Base-by-base conservation (phyloP, 2,113 vertebrate species). In the Cololabis saira region DNA sequence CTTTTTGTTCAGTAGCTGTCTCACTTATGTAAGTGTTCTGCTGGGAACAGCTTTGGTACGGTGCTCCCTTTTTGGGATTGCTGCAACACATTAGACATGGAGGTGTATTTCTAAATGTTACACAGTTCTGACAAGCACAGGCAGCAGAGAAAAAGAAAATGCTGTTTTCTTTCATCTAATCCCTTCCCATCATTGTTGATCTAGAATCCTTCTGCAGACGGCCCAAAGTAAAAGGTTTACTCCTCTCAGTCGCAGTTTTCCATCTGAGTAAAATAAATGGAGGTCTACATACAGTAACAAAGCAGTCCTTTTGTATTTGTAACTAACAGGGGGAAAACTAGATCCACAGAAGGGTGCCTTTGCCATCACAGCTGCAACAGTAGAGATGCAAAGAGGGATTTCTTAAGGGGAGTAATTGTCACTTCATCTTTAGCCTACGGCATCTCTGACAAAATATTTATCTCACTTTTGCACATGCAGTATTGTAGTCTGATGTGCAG, bases 361-460 rank as follows among this genome's bases (percentile, higher is more conserved):
- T 81, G 42, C 67, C 52, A 77, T 48, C 63, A 67, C 40, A 66
- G 30, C 42, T 72, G 41, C 62, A 57, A 41, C 27, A 54, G 49
- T 21, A 71, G 66, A 62, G 67, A 73, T 53, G 55, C 43, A 61
- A 52, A 52, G 49, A 52, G 61, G 33, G 41, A 57, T 81, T 77
- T 79, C 65, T 76, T 56, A 47, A 80, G 74, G 56, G 71, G 61
- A 84, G 59, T 80, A 87, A 87, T 89, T 71, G 77, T 80, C 76
- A 85, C 87, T 87, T 90, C 76, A 86, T 90, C 78, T 85, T 85
- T 79, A 84, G 71, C 70, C 71, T 65, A 78, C 37, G 44, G 78
- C 78, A 75, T 80, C 50, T 71, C 80, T 82, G 65, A 88, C 82
- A 83, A 89, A 89, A 92, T 82, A 85, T 88, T 84, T 88, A 86